Percentiles rank a stretch among this genome's conserved stretches.
Evolutionary conservation across 1,140 invertebrate genomes (phyloP).

Genomic region (Centruroides sculpturatus): DNA sequence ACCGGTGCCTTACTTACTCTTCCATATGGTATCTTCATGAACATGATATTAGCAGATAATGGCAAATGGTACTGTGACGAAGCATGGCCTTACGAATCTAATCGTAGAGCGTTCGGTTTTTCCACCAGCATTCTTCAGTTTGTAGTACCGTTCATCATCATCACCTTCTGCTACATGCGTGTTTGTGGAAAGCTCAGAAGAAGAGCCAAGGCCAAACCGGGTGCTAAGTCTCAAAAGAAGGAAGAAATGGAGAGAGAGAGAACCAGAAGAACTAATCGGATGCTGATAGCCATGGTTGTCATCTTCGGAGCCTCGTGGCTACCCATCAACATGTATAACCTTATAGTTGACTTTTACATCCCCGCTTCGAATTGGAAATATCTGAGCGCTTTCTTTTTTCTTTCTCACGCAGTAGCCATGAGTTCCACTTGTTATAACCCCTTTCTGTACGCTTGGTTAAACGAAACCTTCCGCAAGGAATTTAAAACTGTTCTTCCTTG

Average conservation of each 20-base stretch:
- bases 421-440: conserved; percentile 40
- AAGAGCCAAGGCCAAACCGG: conserved; percentile 58
- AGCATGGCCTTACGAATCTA: conserved; percentile 63
- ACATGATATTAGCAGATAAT: conserved; percentile 18
- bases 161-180: conserved; percentile 81
- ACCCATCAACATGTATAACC: conserved; percentile 36
- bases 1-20: conserved; percentile 71
- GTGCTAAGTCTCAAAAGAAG: conserved; percentile 48
- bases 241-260: conserved; percentile 22
- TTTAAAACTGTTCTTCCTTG: conserved; percentile 19
- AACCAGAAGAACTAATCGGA: conserved; percentile 28
- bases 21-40: conserved; percentile 82
- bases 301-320: conserved; percentile 37
- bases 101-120: conserved; percentile 56
- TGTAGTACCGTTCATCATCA: conserved; percentile 82
- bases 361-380: conserved; percentile 22
- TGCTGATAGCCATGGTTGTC: conserved; percentile 33
- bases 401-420: conserved; percentile 38
- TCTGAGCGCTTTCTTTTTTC: conserved; percentile 33
- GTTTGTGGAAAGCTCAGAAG: conserved; percentile 77
- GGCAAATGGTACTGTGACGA: conserved; percentile 53
- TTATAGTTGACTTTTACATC: conserved; percentile 35
- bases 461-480: conserved; percentile 21
- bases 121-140: conserved; percentile 85
- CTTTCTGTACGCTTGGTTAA: conserved; percentile 38